Conservation (phyloP, 1,140 invertebrate species). For the Habropoda laboriosa region DNA sequence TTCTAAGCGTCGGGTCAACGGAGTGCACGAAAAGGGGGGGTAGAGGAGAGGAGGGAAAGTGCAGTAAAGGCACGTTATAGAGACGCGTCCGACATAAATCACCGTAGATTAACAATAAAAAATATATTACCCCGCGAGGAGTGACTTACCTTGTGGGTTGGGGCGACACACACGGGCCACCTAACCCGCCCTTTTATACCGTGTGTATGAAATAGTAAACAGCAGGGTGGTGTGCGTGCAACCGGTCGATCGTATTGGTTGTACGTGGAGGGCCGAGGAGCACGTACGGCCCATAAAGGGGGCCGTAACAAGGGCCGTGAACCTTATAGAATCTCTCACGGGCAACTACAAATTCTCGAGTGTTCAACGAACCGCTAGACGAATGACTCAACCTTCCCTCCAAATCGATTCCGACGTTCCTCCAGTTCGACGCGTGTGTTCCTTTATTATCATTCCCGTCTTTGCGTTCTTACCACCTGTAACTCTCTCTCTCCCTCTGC, state of each 20-base stretch:
- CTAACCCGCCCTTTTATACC: slow-evolving; percentile 29
- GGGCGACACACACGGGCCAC: slow-evolving; percentile 21
- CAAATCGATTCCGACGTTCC: slow-evolving; percentile 24
- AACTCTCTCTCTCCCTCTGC: neutral
- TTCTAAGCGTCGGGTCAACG: slow-evolving; percentile 32
- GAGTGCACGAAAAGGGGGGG: slow-evolving; percentile 21
- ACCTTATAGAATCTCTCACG: slow-evolving; percentile 52
- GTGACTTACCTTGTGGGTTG: slow-evolving; percentile 36
- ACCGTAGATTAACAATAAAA: slow-evolving; percentile 69
- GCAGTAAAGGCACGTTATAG: slow-evolving; percentile 52
- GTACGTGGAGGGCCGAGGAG: slow-evolving; percentile 41
- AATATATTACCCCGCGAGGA: slow-evolving; percentile 60
- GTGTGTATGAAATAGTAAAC: slow-evolving; percentile 64
- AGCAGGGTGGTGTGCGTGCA: slow-evolving; percentile 29
- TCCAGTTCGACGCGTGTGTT: neutral
- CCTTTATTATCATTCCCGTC: neutral
- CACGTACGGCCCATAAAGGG: slow-evolving; percentile 64
- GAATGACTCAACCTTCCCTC: slow-evolving; percentile 26
- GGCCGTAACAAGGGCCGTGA: slow-evolving; percentile 62
- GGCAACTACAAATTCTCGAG: slow-evolving; percentile 50
- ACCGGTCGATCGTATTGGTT: slow-evolving; percentile 51
- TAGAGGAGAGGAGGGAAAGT: too few relatives aligned
- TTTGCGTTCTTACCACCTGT: neutral
- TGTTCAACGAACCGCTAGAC: slow-evolving; percentile 40
- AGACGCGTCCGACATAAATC: slow-evolving; percentile 62